Conservation (phyloP, 2,113 vertebrate species). For the Atlantisia rogersi region DNA sequence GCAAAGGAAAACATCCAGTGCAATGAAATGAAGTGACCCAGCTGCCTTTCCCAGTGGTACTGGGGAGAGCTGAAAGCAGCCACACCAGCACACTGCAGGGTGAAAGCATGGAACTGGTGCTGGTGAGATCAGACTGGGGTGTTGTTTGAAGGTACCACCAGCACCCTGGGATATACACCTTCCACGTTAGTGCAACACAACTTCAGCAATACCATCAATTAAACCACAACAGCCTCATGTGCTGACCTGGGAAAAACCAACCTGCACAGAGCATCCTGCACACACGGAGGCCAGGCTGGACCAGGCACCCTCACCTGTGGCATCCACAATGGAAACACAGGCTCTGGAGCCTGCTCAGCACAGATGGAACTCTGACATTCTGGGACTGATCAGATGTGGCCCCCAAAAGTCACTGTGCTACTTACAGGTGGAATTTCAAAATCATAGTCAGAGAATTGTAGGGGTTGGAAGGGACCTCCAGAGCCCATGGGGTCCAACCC, state of each 20-base stretch:
- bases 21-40: neutral
- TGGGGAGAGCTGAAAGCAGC: neutral
- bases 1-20: neutral
- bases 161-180: neutral
- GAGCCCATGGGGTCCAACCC: too few relatives aligned
- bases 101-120: neutral
- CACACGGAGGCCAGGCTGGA: neutral
- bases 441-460: neutral
- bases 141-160: neutral
- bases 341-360: accelerated
- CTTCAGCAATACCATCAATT: accelerated
- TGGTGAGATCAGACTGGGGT: neutral
- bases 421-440: neutral
- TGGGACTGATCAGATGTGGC: neutral
- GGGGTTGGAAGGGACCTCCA: too few relatives aligned
- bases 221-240: neutral
- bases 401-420: neutral
- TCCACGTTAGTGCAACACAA: accelerated
- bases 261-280: neutral
- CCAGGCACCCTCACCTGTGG: accelerated
- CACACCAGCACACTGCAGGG: too few relatives aligned
- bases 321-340: neutral
- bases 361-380: neutral
- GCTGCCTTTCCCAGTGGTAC: neutral
- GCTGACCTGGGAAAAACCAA: neutral